A percentile compares a stretch with the other conserved stretches of the same genome.
Evolutionary conservation across 1,140 invertebrate species (phyloP).

Genomic region (Trialeurodes vaporariorum): DNA sequence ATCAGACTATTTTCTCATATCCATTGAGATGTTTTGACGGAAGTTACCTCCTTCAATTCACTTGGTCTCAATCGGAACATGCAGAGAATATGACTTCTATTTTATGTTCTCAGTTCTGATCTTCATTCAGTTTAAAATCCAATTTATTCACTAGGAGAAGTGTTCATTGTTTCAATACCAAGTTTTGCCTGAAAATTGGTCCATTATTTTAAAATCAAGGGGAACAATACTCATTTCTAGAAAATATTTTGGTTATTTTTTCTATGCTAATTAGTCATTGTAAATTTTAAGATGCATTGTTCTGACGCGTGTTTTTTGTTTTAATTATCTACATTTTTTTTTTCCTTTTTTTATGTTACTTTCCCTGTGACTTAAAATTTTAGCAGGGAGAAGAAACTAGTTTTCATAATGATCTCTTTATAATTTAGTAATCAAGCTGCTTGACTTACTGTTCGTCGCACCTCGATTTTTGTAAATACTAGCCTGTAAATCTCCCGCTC

Average conservation of each 20-base stretch:
- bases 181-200: not conserved
- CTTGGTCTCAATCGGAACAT: no score
- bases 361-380: not conserved
- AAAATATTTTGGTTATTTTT: not conserved
- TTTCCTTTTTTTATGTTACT: not conserved
- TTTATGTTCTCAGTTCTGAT: no score
- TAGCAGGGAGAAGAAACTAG: not conserved
- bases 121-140: no score
- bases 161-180: no score
- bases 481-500: not conserved
- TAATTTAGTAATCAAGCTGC: not conserved
- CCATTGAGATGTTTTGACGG: no score
- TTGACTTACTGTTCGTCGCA: not conserved
- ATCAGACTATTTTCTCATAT: no score
- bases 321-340: not conserved
- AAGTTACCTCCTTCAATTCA: no score
- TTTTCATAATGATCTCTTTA: not conserved
- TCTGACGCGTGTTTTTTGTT: not conserved
- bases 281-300: not conserved
- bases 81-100: no score
- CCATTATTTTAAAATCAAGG: not conserved
- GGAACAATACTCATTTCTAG: not conserved
- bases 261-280: not conserved
- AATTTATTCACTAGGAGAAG: no score
- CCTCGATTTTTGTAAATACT: not conserved